phyloP scores from a whole-genome alignment of 2,113 vertebrate genomes.

The Martes martes region DNA sequence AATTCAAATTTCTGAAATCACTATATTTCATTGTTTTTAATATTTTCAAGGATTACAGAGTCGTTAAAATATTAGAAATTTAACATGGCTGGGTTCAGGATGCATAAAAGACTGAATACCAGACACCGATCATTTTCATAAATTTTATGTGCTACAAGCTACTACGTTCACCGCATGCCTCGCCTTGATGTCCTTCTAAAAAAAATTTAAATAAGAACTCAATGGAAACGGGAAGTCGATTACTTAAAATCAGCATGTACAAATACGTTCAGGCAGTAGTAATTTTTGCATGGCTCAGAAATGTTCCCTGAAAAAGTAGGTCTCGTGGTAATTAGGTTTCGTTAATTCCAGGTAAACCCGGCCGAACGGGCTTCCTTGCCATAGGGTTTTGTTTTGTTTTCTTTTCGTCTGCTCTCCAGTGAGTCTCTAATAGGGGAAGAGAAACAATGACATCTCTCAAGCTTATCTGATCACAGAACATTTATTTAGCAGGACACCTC shows the following conservation, averaged over 20 bases:
- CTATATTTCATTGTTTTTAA: not conserved
- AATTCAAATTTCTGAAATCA: conserved; percentile 6
- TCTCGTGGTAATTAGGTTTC: not conserved
- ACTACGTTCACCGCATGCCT: not conserved
- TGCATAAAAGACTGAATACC: not conserved
- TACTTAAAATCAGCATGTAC: not conserved
- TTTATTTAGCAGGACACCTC: not conserved
- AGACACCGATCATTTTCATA: not conserved
- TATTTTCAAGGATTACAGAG: conserved; percentile 26
- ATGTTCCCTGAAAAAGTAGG: not conserved
- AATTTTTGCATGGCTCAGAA: not conserved
- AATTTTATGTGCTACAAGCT: not conserved
- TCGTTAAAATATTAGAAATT: not conserved
- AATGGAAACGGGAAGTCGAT: not conserved
- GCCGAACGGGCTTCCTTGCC: not conserved
- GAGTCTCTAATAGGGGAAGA: not conserved
- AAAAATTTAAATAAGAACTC: not conserved
- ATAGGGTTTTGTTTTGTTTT: not conserved
- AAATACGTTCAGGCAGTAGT: not conserved
- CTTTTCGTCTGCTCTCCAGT: not conserved
- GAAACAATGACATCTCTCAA: fast-evolving
- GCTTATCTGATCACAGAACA: not conserved
- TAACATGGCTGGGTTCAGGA: not conserved
- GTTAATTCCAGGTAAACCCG: not conserved
- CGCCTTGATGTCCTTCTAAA: not conserved